Conservation (phyloP, 2,797 vertebrate species). For the Selene dorsalis region DNA sequence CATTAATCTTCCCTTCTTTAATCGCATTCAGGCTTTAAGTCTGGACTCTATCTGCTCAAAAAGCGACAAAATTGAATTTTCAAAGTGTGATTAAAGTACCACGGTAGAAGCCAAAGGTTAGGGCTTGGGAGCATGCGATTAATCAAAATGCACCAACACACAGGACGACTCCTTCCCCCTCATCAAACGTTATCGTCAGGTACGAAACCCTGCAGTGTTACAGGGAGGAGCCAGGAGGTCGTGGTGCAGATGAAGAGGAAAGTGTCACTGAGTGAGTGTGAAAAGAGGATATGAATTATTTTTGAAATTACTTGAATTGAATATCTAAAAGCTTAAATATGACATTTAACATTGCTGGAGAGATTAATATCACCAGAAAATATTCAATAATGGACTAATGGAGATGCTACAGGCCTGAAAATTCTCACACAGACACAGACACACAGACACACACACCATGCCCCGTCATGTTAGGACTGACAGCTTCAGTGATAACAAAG, state of each 20-base stretch:
- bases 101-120: conserved; percentile 60
- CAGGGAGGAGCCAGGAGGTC: conserved; percentile 11
- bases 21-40: conserved; percentile 61
- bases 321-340: not conserved
- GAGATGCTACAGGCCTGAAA: not conserved
- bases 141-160: conserved; percentile 55
- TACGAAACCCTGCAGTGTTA: conserved; percentile 26
- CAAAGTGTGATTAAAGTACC: conserved; percentile 59
- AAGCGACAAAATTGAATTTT: conserved; percentile 54
- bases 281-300: conserved; percentile 7
- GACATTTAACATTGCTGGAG: not conserved
- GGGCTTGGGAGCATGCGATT: conserved; percentile 48
- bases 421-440: no score
- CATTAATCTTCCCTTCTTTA: conserved; percentile 50
- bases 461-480: not conserved
- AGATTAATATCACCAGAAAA: conserved; percentile 4
- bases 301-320: conserved; percentile 1
- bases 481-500: not conserved
- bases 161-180: conserved; percentile 18
- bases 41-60: conserved; percentile 40
- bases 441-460: not conserved
- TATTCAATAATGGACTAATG: not conserved
- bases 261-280: not conserved
- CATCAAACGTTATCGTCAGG: conserved; percentile 50
- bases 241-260: not conserved